A percentile compares a stretch with the other conserved stretches of the same genome.
phyloP scores from a whole-genome alignment of 2,888 invertebrate species.

The Frankliniella fusca region DNA sequence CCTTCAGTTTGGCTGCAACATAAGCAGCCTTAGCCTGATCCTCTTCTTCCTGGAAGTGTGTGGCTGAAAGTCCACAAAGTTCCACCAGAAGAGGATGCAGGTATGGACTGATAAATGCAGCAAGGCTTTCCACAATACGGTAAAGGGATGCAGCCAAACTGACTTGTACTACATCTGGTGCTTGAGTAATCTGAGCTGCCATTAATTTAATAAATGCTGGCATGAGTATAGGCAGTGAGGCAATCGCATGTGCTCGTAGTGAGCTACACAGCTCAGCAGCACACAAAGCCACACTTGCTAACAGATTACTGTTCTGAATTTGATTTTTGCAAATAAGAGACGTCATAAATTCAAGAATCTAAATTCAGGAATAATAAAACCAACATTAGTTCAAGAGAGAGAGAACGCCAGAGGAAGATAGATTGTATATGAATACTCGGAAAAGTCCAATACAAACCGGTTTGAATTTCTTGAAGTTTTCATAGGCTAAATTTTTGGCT shows the following conservation, averaged over 20 bases:
- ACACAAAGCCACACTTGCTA: conserved; percentile 70
- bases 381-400: conserved; percentile 30
- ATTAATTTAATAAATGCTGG: conserved; percentile 66
- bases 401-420: conserved; percentile 34
- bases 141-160: conserved; percentile 42
- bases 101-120: conserved; percentile 81
- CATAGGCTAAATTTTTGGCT: conserved; percentile 65
- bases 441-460: conserved; percentile 47
- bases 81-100: conserved; percentile 66
- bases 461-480: conserved; percentile 66
- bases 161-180: conserved; percentile 28
- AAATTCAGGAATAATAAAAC: background rate
- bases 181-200: conserved; percentile 31
- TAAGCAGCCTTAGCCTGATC: background rate
- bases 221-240: conserved; percentile 72
- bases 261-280: conserved; percentile 73
- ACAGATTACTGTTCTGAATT: conserved; percentile 55
- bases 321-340: conserved; percentile 56
- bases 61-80: conserved; percentile 53
- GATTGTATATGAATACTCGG: background rate
- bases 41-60: background rate
- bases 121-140: conserved; percentile 75
- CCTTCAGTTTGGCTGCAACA: background rate
- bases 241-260: conserved; percentile 70
- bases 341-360: conserved; percentile 64